Conservation (phyloP, 2,113 vertebrate genomes). For the Bos javanicus region DNA sequence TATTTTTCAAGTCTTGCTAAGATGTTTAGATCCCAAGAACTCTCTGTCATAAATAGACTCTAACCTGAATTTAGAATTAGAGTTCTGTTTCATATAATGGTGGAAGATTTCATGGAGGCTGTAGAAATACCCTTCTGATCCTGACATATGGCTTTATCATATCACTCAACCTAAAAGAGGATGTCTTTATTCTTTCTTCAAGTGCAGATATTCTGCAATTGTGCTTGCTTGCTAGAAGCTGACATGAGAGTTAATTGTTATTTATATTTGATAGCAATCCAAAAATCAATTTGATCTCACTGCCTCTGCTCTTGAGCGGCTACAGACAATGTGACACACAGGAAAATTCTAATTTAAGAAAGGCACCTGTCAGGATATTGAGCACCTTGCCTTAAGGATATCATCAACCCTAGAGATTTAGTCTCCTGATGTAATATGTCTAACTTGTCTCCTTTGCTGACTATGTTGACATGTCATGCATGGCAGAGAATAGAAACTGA, state of each 20-base stretch:
- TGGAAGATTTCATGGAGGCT: background rate
- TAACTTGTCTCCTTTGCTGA: slow-evolving; percentile 68
- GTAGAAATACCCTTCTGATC: background rate
- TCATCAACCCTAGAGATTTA: slow-evolving; percentile 64
- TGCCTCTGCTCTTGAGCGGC: slow-evolving; percentile 26
- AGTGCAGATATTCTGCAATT: slow-evolving; percentile 21
- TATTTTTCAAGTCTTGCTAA: background rate
- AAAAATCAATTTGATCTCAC: slow-evolving; percentile 48
- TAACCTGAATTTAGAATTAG: background rate
- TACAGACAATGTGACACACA: slow-evolving; percentile 50
- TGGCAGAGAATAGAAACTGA: slow-evolving; percentile 56
- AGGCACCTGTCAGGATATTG: slow-evolving; percentile 64
- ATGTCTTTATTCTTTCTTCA: slow-evolving; percentile 47
- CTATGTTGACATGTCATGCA: slow-evolving; percentile 62
- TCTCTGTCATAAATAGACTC: background rate
- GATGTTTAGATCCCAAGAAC: background rate
- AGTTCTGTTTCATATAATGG: background rate
- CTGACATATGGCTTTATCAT: background rate
- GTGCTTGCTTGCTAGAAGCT: slow-evolving; percentile 2
- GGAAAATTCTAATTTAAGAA: slow-evolving; percentile 60
- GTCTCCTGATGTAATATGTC: slow-evolving; percentile 68
- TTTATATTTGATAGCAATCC: slow-evolving; percentile 60
- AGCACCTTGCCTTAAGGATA: slow-evolving; percentile 59
- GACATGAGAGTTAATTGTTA: slow-evolving; percentile 64
- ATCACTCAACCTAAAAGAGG: slow-evolving; percentile 1